phyloP scores from a whole-genome alignment of 2,888 invertebrate genomes.

The Netelia melanura region DNA sequence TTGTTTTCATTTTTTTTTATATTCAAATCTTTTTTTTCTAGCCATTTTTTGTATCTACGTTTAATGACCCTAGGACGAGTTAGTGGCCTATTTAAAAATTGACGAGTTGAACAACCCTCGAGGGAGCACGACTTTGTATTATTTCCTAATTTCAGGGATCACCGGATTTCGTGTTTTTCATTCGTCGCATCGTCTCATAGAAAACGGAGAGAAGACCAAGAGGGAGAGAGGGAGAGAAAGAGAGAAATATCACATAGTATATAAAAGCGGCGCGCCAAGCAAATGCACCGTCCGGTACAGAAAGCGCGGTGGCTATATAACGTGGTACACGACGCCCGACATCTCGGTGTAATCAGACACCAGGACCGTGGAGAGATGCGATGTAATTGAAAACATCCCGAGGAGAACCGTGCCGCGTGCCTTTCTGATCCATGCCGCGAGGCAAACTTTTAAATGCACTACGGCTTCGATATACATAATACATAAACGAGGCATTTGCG shows the following conservation, averaged over 20 bases:
- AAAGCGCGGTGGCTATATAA: conserved; percentile 78
- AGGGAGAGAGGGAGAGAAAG: background rate
- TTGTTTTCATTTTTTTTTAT: background rate
- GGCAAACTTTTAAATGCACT: conserved; percentile 62
- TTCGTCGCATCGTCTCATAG: conserved; percentile 31
- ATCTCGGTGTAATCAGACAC: conserved; percentile 85
- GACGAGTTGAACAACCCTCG: background rate
- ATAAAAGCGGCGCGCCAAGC: conserved; percentile 66
- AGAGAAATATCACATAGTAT: conserved; percentile 17
- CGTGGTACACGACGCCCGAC: conserved; percentile 79
- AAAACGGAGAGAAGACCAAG: conserved; percentile 21
- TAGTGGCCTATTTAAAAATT: conserved; percentile 1
- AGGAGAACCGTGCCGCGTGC: conserved; percentile 70
- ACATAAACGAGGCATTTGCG: conserved; percentile 47
- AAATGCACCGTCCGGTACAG: conserved; percentile 56
- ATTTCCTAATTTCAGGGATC: conserved; percentile 73
- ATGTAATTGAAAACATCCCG: conserved; percentile 82
- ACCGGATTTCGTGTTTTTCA: conserved; percentile 49
- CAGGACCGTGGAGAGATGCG: conserved; percentile 71
- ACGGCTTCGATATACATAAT: conserved; percentile 39
- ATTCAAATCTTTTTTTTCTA: background rate
- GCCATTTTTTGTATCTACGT: background rate
- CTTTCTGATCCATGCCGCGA: conserved; percentile 80
- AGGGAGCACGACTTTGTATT: conserved; percentile 53
- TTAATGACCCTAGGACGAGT: background rate